These are phyloP conservation scores for Parasteatoda lunata DNA, from an alignment of 2,888 invertebrate genomes.

Conservation along the genomic window DNA sequence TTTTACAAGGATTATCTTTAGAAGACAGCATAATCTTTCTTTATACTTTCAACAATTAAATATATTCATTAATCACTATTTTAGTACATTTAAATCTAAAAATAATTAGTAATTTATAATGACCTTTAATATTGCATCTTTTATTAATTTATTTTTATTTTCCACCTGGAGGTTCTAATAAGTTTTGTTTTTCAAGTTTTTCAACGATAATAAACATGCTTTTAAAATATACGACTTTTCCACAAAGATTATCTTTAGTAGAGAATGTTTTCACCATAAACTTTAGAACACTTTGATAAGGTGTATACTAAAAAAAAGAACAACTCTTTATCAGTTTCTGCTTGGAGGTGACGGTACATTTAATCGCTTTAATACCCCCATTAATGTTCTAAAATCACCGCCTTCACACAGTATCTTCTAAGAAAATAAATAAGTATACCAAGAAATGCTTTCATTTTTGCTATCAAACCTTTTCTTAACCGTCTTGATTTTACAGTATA, in stretches of 20 bases:
- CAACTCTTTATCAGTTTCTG: slow-evolving; percentile 5
- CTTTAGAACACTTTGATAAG: background rate
- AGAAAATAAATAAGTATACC: slow-evolving; percentile 24
- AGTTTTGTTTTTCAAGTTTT: no score
- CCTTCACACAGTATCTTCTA: slow-evolving; percentile 35
- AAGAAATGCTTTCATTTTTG: slow-evolving; percentile 16
- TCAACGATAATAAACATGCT: no score
- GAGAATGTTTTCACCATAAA: background rate
- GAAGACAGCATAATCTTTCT: no score
- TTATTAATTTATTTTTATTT: no score
- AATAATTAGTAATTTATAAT: no score
- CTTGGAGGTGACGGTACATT: slow-evolving; percentile 37
- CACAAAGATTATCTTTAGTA: background rate
- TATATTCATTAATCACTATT: no score
- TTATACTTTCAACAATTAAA: no score
- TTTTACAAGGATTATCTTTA: no score
- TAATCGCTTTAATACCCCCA: slow-evolving; percentile 52
- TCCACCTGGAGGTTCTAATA: no score
- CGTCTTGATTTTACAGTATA: slow-evolving; percentile 55
- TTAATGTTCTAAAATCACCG: slow-evolving; percentile 25
- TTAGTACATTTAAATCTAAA: no score
- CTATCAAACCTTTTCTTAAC: slow-evolving; percentile 12
- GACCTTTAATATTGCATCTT: no score
- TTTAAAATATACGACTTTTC: background rate
- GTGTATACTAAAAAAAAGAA: slow-evolving; percentile 9